Base-by-base conservation (phyloP, 1,140 invertebrate genomes). In the Atta colombica region DNA sequence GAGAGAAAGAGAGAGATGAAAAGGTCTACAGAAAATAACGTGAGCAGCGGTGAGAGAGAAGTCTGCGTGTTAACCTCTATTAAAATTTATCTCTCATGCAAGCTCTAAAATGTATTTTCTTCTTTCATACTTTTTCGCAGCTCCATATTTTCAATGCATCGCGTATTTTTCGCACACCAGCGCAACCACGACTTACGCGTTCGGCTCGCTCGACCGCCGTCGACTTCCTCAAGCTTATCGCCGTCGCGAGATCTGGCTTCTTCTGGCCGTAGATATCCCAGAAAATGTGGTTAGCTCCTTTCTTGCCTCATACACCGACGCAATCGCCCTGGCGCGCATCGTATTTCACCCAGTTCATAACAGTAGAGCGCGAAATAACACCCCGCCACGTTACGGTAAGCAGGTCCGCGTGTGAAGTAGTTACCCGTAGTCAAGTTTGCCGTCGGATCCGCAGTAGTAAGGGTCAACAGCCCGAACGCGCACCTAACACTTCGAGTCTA, bases 311-410 rank as follows among this genome's bases (percentile, higher is more conserved):
- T 58, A 81, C 14, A 55, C 74, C 88, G 91, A 93, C 92, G 89
- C 88, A 89, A 93, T 94, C 93, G 87, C 71, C 72, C 35, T 10
- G 21, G 49, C 63, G 16, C 68, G 75, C 87, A 86, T 86, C 85
- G 88, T 92, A 93, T 94, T 92, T 93, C 90, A 92, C 87, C 88
- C 88, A 82, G 90, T 93, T 93, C 92, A 93, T 90, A 93, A 91
- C 89, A 45, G 74, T 25, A 16, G 31, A 39, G 55, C 31, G 81
- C 21, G 65, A 78, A 77, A 81, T 68, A 39, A 66, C 69, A 72
- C 61, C 88, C 86, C 87, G 77, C 84, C 81, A 45, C 65, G 69
- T 87, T 88, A 91, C 84, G 84, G 87, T 89, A 92, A 92, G 91
- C 87, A 92, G 89, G 88, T 61, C 31, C 75, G 35, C 8, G 82